These are phyloP conservation scores for Cynodonichthys magdalenae DNA, from an alignment of 2,797 vertebrate genomes.

Conservation along the genomic window DNA sequence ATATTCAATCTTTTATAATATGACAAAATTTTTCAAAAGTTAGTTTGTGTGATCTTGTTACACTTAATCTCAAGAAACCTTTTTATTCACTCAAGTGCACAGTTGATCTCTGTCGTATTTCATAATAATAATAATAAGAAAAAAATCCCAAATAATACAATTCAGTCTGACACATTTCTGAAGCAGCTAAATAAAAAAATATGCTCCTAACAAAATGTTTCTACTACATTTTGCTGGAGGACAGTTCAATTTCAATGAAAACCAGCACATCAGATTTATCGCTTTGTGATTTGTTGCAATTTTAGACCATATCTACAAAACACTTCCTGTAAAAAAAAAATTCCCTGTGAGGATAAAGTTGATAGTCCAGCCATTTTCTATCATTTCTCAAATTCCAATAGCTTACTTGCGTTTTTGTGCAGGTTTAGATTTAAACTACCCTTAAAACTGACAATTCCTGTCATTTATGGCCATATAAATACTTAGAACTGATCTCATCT, in stretches of 20 bases:
- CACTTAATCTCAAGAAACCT: slow-evolving; percentile 45
- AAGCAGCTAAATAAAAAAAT: slow-evolving; percentile 74
- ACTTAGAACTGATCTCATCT: slow-evolving; percentile 58
- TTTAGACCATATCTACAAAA: slow-evolving; percentile 15
- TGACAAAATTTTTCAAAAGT: slow-evolving; percentile 13
- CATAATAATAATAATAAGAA: slow-evolving; percentile 74
- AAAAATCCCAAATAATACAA: slow-evolving; percentile 73
- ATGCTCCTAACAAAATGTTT: slow-evolving; percentile 72
- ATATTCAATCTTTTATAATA: slow-evolving; percentile 31
- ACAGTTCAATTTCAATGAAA: slow-evolving; percentile 45
- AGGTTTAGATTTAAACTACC: slow-evolving; percentile 30
- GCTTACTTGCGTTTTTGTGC: slow-evolving; percentile 31
- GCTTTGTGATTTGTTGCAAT: slow-evolving; percentile 27
- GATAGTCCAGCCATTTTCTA: background rate
- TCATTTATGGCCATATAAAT: slow-evolving; percentile 59
- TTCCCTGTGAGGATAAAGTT: background rate
- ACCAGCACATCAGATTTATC: slow-evolving; percentile 28
- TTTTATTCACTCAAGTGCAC: slow-evolving; percentile 45
- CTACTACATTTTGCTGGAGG: slow-evolving; percentile 38
- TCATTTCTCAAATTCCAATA: slow-evolving; percentile 35
- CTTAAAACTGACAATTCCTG: slow-evolving; percentile 56
- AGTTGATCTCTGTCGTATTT: slow-evolving; percentile 34
- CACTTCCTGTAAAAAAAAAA: slow-evolving; percentile 22
- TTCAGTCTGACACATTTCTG: slow-evolving; percentile 75
- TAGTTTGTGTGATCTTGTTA: slow-evolving; percentile 20